Evolutionary conservation across 2,113 vertebrate species (phyloP), one percentile per base, ranked within the genome.

Genomic region (Diadophis punctatus): DNA sequence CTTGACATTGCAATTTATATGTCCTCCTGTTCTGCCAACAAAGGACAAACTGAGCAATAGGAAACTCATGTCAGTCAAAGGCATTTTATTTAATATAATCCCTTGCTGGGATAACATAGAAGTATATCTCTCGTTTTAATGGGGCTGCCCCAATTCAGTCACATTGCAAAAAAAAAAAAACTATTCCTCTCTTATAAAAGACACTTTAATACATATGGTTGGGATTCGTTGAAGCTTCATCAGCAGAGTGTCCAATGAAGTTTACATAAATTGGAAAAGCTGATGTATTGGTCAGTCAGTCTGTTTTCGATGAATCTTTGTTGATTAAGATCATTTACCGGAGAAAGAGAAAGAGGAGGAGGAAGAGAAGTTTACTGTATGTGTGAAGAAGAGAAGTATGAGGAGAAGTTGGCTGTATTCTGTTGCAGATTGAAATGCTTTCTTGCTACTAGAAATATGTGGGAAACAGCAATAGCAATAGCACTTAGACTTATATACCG

Each of bases 51-150:
- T 96, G 92, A 97, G 90, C 96, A 96, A 96, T 90, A 91, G 94
- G 90, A 97, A 97, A 96, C 87, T 95, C 86, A 90, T 91, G 93
- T 95, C 96, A 96, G 95, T 97, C 96, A 96, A 95, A 96, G 96
- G 51, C 89, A 49, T 94, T 96, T 97, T 96, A 95, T 95, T 96
- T 97, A 95, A 92, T 93, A 89, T 96, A 97, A 97, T 96, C 91
- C 80, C 90, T 95, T 97, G 94, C 96, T 94, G 95, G 93, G 94
- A 86, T 97, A 97, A 96, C 95, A 90, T 93, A 92, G 88, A 95
- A 95, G 46, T 90, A 88, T 95, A 89, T 94, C 95, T 95, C 95
- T 93, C 93, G 43, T 94, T 96, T 96, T 97, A 97, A 96, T 94
- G 94, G 94, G 93, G 93, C 92, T 97, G 96, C 92, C 95, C 95